Percentiles rank a stretch among this genome's conserved stretches.
These are phyloP conservation scores for Cerceris rybyensis DNA, from an alignment of 2,888 invertebrate genomes.

Conservation along the genomic window DNA sequence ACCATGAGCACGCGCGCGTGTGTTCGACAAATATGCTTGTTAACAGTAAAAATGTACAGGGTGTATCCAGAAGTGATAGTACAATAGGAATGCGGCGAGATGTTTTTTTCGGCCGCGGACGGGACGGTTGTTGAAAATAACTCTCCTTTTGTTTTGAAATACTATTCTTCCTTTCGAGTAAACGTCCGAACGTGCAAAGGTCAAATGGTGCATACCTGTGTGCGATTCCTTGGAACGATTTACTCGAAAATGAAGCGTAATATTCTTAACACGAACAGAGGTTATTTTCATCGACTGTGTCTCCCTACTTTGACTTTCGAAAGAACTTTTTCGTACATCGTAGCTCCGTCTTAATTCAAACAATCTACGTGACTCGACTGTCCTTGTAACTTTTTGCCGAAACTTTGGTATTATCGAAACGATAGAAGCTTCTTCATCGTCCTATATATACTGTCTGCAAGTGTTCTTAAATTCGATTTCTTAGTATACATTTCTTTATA, in stretches of 20 bases:
- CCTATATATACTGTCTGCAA: background rate
- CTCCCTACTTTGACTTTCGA: no score
- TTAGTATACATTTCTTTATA: slow-evolving; percentile 18
- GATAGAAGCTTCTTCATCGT: background rate
- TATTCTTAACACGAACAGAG: no score
- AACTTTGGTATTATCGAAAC: background rate
- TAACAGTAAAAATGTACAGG: background rate
- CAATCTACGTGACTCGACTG: background rate
- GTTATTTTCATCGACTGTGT: no score
- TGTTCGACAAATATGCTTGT: slow-evolving; percentile 3
- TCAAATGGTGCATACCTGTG: no score
- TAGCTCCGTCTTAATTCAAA: background rate
- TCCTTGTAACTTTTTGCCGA: background rate
- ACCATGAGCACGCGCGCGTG: background rate
- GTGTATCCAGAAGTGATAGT: background rate
- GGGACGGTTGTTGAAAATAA: no score
- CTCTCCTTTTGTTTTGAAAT: no score
- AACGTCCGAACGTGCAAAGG: no score
- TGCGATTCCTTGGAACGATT: no score
- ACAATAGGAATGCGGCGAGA: background rate
- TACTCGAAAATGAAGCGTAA: no score
- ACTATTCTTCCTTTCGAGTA: no score
- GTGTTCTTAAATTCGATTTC: slow-evolving; percentile 17
- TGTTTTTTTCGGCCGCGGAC: no score
- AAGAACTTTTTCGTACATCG: background rate